phyloP scores from a whole-genome alignment of 2,888 invertebrate species.

The Dysmachus trigonus region DNA sequence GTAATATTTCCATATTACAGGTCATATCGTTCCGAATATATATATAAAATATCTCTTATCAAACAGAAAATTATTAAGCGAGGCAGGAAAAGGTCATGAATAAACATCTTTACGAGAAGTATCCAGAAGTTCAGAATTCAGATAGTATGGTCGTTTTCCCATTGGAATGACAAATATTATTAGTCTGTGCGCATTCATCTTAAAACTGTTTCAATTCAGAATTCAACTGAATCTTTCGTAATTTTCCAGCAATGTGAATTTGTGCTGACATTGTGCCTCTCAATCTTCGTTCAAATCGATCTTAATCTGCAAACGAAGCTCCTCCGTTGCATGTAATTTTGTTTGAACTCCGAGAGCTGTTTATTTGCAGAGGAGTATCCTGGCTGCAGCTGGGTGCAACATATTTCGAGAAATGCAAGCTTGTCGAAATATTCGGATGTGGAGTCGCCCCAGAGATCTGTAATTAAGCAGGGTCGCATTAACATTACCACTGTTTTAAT shows the following conservation, averaged over 20 bases:
- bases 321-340: not conserved
- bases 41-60: too few species aligned
- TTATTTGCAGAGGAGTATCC: not conserved
- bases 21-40: too few species aligned
- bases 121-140: not conserved
- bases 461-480: not conserved
- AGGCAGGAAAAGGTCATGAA: not conserved
- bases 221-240: not conserved
- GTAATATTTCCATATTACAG: too few species aligned
- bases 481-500: conserved; percentile 7
- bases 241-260: not conserved
- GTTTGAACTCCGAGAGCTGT: not conserved
- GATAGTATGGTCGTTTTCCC: not conserved
- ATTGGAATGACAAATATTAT: not conserved
- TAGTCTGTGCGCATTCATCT: not conserved
- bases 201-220: not conserved
- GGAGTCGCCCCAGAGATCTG: not conserved
- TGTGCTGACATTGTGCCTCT: not conserved
- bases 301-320: not conserved
- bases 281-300: not conserved
- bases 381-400: not conserved
- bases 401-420: not conserved
- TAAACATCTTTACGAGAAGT: not conserved
- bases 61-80: not conserved
- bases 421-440: not conserved